Conservation (phyloP, 1,140 invertebrate species). For the Holotrichia oblita region DNA sequence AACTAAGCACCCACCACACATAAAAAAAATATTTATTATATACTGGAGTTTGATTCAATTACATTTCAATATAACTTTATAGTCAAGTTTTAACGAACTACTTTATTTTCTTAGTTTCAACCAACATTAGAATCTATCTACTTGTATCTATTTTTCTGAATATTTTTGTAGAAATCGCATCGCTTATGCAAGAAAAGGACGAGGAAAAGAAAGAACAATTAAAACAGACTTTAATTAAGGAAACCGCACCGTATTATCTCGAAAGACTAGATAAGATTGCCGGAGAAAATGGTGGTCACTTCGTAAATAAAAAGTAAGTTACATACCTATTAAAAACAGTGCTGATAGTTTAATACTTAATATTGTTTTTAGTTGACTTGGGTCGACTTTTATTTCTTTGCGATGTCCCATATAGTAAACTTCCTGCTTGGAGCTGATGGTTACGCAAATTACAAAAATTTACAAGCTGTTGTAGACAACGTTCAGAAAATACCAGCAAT, state of each 20-base stretch:
- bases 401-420: conserved; percentile 56
- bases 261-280: conserved; percentile 67
- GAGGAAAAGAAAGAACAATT: conserved; percentile 62
- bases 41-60: too few relatives aligned
- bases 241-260: conserved; percentile 68
- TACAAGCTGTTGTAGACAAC: conserved; percentile 65
- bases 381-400: conserved; percentile 71
- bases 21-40: too few relatives aligned
- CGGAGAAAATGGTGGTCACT: conserved; percentile 66
- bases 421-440: conserved; percentile 69
- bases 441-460: conserved; percentile 65
- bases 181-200: conserved; percentile 58
- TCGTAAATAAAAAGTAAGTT: conserved; percentile 60
- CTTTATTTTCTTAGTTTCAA: too few relatives aligned
- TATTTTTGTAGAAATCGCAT: not conserved
- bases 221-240: conserved; percentile 61
- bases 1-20: too few relatives aligned
- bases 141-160: not conserved
- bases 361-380: conserved; percentile 65
- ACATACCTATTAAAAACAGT: not conserved
- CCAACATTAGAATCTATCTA: too few relatives aligned
- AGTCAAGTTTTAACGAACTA: too few relatives aligned
- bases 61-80: too few relatives aligned
- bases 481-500: conserved; percentile 67
- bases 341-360: not conserved